Conservation (phyloP, 1,140 invertebrate species). For the Drosophila ananassae region DNA sequence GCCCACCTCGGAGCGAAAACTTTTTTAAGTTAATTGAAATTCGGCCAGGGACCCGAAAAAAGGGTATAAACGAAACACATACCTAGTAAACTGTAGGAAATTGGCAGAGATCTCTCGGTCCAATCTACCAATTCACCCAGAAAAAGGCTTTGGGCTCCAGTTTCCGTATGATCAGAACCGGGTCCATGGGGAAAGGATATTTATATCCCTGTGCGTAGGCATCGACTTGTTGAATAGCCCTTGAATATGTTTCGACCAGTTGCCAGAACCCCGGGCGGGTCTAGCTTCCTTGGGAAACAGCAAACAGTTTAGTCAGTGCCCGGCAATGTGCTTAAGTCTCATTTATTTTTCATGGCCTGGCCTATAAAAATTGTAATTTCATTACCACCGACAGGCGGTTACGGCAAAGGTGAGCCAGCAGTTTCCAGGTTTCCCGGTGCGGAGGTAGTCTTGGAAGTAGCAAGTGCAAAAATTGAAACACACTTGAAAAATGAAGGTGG, state of each 20-base stretch:
- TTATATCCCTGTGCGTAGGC: constrained; percentile 70
- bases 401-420: constrained; percentile 30
- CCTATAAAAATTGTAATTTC: constrained; percentile 82
- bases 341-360: constrained; percentile 81
- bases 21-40: constrained; percentile 81
- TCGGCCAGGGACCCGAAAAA: constrained; percentile 2
- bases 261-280: background rate
- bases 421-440: background rate
- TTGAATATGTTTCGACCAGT: constrained; percentile 27
- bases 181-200: constrained; percentile 39
- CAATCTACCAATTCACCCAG: background rate
- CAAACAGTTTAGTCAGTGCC: constrained; percentile 47
- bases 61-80: constrained; percentile 7
- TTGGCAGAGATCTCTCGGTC: background rate
- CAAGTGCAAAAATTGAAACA: constrained; percentile 72
- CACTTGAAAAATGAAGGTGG: constrained; percentile 76
- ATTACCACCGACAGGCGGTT: constrained; percentile 68
- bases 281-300: constrained; percentile 1
- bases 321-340: constrained; percentile 78
- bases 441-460: constrained; percentile 2
- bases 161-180: constrained; percentile 37
- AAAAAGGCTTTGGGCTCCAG: constrained; percentile 45
- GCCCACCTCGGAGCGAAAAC: constrained; percentile 28
- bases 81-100: background rate
- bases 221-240: constrained; percentile 67